Percentiles rank a stretch among this genome's conserved stretches.
phyloP scores from a whole-genome alignment of 2,113 vertebrate species.

The Maccullochella peelii region DNA sequence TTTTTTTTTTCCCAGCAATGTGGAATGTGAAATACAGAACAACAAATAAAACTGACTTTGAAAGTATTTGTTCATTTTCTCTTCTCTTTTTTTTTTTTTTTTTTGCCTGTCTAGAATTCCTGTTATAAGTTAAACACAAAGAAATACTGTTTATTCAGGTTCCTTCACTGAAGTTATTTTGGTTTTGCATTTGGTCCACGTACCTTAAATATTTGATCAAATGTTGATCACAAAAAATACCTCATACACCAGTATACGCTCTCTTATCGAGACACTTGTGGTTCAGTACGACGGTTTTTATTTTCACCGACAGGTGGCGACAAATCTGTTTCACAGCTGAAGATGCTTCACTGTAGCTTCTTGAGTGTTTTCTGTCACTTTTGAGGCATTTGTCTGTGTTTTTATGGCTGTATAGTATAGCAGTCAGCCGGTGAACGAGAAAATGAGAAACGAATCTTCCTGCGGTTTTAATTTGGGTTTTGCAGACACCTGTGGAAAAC shows the following conservation, averaged over 20 bases:
- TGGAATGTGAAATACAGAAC: constrained; percentile 58
- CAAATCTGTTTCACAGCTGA: background rate
- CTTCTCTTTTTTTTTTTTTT: background rate
- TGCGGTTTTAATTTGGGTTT: constrained; percentile 37
- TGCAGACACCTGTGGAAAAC: constrained; percentile 77
- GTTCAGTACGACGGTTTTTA: too few species aligned
- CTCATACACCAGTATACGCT: background rate
- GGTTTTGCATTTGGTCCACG: background rate
- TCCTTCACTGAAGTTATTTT: too few species aligned
- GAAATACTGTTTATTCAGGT: too few species aligned
- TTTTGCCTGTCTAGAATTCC: too few species aligned
- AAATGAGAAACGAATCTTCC: constrained; percentile 59
- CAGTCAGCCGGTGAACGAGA: constrained; percentile 6
- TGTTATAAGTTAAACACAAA: background rate
- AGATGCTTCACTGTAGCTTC: background rate
- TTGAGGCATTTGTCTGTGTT: background rate
- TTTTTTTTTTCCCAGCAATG: constrained; percentile 44
- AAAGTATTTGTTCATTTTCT: constrained; percentile 19
- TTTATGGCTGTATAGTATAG: too few species aligned
- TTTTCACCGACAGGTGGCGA: constrained; percentile 68
- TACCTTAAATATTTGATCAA: background rate
- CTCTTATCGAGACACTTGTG: too few species aligned
- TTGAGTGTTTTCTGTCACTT: background rate
- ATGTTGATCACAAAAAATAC: too few species aligned
- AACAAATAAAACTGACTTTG: constrained; percentile 69